Base-by-base conservation (phyloP, 1,140 invertebrate species). In the Ips nitidus region DNA sequence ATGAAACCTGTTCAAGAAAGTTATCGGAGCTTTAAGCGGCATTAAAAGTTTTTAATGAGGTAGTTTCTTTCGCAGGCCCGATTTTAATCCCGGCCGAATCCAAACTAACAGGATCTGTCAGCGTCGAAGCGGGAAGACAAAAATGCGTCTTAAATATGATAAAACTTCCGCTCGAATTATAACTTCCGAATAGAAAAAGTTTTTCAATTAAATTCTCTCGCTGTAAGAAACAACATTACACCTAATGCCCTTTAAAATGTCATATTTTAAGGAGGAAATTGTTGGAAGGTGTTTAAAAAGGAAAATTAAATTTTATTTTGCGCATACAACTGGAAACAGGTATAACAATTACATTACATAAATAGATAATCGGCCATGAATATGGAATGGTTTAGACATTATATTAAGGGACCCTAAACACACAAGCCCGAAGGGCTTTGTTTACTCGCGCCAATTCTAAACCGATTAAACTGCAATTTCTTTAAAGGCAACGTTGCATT, bases 131-230 rank as follows among this genome's bases (percentile, higher is more conserved):
- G 39, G 59, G 43, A 61, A 50, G 43, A 61, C 59, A 61, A 61
- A 61, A 61, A 61, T 61, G 41, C 59, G 41, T 61, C 43, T 61
- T 50, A 40, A 61, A 50, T 61, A 61, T 61, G 59, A 61, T 61
- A 61, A 61, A 61, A 61, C 59, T 61, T 61, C 40, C 5, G 2
- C 22, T 22, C 57, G 42, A 61, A n/a, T 61, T 61, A 61, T 61
- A 61, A 61, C 59, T 61, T 61, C 59, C 50, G 39, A 50, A 61
- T 61, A 61, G 59, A 61, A 61, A 61, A 61, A 61, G 59, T 61
- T 61, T 61, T 61, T 61, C 59, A 61, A 45, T 61, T 61, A 61
- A 61, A 61, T 61, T 61, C 59, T 61, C 59, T 45, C 59, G 59
- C 59, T 61, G 38, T 47, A 50, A 38, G 59, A 61, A 61, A 61